Conservation (phyloP, 2,888 invertebrate genomes). For the Eristalinus sepulchralis region DNA sequence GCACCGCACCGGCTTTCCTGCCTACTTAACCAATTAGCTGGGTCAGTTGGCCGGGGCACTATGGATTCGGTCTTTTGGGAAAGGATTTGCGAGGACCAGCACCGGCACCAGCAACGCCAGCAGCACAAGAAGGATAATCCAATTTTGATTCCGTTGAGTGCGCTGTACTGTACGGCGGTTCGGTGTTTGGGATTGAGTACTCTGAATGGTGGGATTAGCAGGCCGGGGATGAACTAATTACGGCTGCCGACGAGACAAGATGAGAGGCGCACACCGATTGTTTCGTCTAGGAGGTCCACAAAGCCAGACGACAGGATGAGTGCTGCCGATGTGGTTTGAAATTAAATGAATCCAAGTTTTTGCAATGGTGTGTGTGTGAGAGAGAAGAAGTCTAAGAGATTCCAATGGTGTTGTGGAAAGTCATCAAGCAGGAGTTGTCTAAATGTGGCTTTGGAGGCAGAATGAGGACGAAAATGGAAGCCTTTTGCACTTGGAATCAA, state of each 20-base stretch:
- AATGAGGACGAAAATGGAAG: too few relatives aligned
- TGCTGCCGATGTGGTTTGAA: too few relatives aligned
- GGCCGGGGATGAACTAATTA: constrained; percentile 35
- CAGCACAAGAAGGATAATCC: constrained; percentile 58
- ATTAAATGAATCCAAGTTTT: too few relatives aligned
- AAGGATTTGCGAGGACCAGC: constrained; percentile 47
- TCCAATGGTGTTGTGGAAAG: too few relatives aligned
- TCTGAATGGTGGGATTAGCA: constrained; percentile 14
- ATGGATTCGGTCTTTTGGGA: constrained; percentile 4
- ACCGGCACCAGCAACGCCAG: not conserved
- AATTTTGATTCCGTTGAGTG: constrained; percentile 71
- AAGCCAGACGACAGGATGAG: not conserved
- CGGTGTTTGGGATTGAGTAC: not conserved
- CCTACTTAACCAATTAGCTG: constrained; percentile 71
- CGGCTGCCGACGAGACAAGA: not conserved
- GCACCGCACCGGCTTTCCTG: constrained; percentile 22
- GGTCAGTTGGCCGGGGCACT: constrained; percentile 65
- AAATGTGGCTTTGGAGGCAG: too few relatives aligned
- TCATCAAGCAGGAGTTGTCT: too few relatives aligned
- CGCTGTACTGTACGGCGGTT: constrained; percentile 4
- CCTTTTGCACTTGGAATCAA: too few relatives aligned
- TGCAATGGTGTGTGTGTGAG: too few relatives aligned
- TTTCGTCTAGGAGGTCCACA: not conserved
- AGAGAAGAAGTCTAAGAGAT: too few relatives aligned
- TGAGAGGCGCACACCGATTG: not conserved